These are phyloP conservation scores for Sapajus apella DNA, from an alignment of 2,113 vertebrate genomes.

Conservation along the genomic window DNA sequence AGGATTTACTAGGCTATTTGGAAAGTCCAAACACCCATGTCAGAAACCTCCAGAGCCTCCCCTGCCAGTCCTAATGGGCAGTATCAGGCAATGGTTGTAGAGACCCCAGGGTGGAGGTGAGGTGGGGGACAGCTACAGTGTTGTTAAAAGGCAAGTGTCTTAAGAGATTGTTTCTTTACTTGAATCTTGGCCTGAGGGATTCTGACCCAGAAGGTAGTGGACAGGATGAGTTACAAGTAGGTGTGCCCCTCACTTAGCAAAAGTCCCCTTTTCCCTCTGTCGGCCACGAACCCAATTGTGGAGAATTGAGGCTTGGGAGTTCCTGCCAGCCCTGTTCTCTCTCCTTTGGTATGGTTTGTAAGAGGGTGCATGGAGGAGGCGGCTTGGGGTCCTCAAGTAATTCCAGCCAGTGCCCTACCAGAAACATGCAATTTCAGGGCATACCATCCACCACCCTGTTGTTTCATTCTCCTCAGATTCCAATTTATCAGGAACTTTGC, in stretches of 20 bases:
- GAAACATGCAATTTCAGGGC: background rate
- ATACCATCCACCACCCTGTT: background rate
- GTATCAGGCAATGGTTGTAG: no score
- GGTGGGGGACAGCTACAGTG: fast-evolving
- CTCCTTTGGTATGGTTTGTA: no score
- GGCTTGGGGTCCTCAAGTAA: background rate
- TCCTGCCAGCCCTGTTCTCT: background rate
- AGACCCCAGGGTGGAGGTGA: background rate
- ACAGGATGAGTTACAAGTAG: background rate
- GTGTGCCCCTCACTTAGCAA: background rate
- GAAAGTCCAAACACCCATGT: background rate
- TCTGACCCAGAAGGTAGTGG: fast-evolving
- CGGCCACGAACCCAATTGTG: background rate
- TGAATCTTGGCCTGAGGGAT: background rate
- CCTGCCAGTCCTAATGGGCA: background rate
- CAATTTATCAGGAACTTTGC: background rate
- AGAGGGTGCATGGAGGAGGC: background rate
- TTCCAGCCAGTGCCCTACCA: no score
- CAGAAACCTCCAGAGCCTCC: background rate
- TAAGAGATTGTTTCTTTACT: background rate
- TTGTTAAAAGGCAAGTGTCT: background rate
- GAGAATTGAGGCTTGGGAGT: background rate
- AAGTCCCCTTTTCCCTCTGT: background rate
- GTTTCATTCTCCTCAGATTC: background rate
- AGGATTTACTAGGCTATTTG: background rate